Evolutionary conservation across 1,140 invertebrate species (phyloP).

Genomic region (Sarcophaga bullata): DNA sequence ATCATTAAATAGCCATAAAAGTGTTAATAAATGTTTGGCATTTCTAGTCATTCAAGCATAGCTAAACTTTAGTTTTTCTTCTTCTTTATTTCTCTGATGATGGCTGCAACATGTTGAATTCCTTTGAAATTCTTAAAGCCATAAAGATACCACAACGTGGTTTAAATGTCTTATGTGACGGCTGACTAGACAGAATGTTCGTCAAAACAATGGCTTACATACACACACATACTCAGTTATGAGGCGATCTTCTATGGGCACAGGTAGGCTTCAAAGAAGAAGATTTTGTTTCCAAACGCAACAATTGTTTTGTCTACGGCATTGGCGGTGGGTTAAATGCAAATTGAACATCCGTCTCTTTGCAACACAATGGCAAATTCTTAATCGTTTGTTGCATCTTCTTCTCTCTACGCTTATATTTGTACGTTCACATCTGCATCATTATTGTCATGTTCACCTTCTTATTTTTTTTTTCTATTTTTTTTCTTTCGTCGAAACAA

Average conservation of each 20-base stretch:
- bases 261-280: no score
- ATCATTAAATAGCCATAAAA: constrained; percentile 35
- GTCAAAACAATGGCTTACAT: no score
- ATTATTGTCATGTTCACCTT: background rate
- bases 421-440: background rate
- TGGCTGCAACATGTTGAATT: constrained; percentile 10
- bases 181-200: background rate
- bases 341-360: background rate
- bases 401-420: background rate
- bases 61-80: background rate
- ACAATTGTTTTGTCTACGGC: no score
- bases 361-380: background rate
- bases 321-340: background rate
- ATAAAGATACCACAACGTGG: background rate
- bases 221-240: no score
- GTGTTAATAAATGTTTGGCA: constrained; percentile 36
- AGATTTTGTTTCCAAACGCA: no score
- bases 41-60: constrained; percentile 26
- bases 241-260: no score
- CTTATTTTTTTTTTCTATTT: background rate
- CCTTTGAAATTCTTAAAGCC: constrained; percentile 17
- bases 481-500: no score
- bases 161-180: background rate
- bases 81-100: background rate
- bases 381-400: background rate